These are phyloP conservation scores for Siphlonurus alternatus DNA, from an alignment of 2,888 invertebrate species.

Conservation along the genomic window DNA sequence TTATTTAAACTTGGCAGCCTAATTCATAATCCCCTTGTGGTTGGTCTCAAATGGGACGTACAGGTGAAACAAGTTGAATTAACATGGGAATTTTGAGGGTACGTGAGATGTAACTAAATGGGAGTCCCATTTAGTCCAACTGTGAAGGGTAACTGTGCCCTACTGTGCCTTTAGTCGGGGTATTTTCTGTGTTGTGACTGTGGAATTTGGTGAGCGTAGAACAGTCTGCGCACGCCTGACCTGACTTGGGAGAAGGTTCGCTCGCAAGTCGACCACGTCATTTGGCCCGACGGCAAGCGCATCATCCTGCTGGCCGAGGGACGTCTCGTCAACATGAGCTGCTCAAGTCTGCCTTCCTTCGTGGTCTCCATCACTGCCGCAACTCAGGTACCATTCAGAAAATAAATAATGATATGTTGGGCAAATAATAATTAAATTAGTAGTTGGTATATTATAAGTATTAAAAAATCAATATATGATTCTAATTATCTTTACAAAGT, in stretches of 20 bases:
- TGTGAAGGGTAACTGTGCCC: no score
- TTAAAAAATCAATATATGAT: not conserved
- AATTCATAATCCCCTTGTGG: no score
- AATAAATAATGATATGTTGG: not conserved
- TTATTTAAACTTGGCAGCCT: no score
- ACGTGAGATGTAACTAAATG: no score
- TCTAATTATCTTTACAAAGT: not conserved
- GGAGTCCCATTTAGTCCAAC: no score
- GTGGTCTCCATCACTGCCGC: constrained; percentile 96
- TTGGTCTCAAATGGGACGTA: no score
- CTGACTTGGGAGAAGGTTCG: constrained; percentile 94
- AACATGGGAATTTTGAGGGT: no score
- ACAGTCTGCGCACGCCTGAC: constrained; percentile 81
- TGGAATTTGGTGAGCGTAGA: no score
- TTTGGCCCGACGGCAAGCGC: constrained; percentile 94
- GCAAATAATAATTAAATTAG: not conserved
- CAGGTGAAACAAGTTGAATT: no score
- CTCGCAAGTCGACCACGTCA: constrained; percentile 95
- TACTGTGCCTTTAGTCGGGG: no score
- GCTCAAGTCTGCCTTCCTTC: constrained; percentile 93
- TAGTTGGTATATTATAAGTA: not conserved
- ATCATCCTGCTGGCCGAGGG: constrained; percentile 90
- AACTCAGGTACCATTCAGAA: constrained; percentile 55
- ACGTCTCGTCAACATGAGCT: constrained; percentile 86
- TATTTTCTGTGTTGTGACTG: no score